Conservation (phyloP, 2,797 vertebrate genomes). For the Phoeniculus purpureus region DNA sequence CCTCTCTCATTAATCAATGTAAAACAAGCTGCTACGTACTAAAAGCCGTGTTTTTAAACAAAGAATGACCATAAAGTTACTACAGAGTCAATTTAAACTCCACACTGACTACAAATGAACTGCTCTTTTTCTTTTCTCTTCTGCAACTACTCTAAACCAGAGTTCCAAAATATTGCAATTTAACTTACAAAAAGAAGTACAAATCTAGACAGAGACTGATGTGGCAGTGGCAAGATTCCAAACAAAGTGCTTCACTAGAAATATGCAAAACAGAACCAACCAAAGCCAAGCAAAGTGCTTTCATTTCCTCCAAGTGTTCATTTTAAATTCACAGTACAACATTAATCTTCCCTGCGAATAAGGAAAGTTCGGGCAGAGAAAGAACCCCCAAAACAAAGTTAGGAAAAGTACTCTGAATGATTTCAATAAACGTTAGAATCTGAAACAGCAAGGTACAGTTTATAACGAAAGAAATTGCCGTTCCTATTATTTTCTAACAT, state of each 20-base stretch:
- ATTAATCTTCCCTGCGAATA: conserved; percentile 49
- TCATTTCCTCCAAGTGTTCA: conserved; percentile 54
- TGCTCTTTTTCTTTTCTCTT: background rate
- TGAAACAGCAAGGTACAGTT: conserved; percentile 75
- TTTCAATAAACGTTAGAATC: conserved; percentile 73
- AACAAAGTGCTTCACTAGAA: conserved; percentile 65
- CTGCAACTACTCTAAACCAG: background rate
- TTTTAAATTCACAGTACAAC: conserved; percentile 61
- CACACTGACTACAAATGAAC: background rate
- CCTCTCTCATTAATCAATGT: conserved; percentile 28
- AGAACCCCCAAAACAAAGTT: conserved; percentile 73
- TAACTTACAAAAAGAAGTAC: background rate
- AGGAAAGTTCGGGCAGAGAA: conserved; percentile 66
- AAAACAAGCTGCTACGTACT: background rate
- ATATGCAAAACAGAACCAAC: conserved; percentile 64
- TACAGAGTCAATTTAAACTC: conserved; percentile 25
- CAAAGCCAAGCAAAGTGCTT: conserved; percentile 48
- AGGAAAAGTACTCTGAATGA: conserved; percentile 67
- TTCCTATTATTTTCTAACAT: conserved; percentile 81
- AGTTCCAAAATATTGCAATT: conserved; percentile 11
- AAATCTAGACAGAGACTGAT: background rate
- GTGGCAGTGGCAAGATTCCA: conserved; percentile 58
- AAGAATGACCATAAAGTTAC: conserved; percentile 38
- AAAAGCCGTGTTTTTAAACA: conserved; percentile 45
- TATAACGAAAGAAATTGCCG: conserved; percentile 74